phyloP scores from a whole-genome alignment of 1,140 invertebrate genomes.

The Dendroctonus ponderosae region DNA sequence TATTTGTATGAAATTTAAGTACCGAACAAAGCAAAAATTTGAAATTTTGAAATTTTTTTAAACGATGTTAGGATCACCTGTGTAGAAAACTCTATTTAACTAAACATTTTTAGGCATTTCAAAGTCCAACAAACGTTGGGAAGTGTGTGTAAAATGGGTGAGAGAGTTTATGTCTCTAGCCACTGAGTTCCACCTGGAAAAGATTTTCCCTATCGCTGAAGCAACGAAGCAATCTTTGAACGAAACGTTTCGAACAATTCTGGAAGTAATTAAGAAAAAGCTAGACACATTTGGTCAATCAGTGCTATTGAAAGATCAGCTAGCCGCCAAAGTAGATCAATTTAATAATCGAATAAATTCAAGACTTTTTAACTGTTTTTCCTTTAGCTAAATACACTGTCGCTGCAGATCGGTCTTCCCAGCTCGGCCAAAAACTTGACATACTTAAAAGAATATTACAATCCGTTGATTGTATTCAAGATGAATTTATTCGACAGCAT shows the following conservation, averaged over 20 bases:
- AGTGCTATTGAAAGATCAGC: conserved; percentile 47
- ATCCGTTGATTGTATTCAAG: conserved; percentile 52
- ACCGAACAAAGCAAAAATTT: no score
- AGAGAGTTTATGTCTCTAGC: conserved; percentile 57
- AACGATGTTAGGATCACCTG: no score
- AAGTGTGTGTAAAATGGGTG: conserved; percentile 57
- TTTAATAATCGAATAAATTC: conserved; percentile 3
- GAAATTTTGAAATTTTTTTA: conserved; percentile 1
- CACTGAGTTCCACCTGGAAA: conserved; percentile 55
- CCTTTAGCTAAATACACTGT: conserved; percentile 53
- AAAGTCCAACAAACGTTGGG: conserved; percentile 56
- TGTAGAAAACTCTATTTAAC: no score
- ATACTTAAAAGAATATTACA: conserved; percentile 54
- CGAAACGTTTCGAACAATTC: conserved; percentile 49
- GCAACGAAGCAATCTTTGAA: conserved; percentile 40
- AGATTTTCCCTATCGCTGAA: conserved; percentile 44
- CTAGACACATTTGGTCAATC: conserved; percentile 36
- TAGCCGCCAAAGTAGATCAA: conserved; percentile 50
- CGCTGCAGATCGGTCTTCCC: conserved; percentile 58
- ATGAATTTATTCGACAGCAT: conserved; percentile 56
- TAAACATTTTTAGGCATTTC: conserved; percentile 48
- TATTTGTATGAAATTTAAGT: no score
- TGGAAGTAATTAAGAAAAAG: conserved; percentile 39
- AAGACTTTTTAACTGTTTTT: conserved; percentile 13
- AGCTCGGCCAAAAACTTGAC: conserved; percentile 48